phyloP scores from a whole-genome alignment of 2,888 invertebrate genomes.

The Steinernema carpocapsae region DNA sequence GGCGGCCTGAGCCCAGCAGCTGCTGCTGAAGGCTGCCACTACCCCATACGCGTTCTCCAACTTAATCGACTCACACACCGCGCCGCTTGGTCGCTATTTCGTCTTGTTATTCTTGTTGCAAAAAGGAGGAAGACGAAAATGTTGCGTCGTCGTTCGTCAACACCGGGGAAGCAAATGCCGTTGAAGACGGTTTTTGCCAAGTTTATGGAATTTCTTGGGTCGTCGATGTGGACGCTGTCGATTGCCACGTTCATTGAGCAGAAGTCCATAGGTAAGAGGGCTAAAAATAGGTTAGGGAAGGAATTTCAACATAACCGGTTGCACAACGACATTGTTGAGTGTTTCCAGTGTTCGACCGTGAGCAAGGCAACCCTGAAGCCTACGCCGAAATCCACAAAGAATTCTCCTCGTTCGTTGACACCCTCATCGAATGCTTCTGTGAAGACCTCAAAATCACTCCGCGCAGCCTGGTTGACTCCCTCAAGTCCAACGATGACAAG shows the following conservation, averaged over 20 bases:
- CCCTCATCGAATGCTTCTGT: slow-evolving; percentile 51
- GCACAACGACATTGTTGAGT: too few species aligned
- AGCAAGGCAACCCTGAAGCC: slow-evolving; percentile 68
- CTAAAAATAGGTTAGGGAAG: not conserved
- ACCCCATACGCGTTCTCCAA: too few species aligned
- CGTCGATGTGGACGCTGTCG: slow-evolving; percentile 63
- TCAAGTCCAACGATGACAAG: slow-evolving; percentile 46
- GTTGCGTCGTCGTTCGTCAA: slow-evolving; percentile 44
- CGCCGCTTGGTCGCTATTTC: too few species aligned
- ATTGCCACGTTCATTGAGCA: slow-evolving; percentile 63
- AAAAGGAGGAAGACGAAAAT: too few species aligned
- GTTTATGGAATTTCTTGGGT: slow-evolving; percentile 62
- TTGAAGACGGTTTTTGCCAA: slow-evolving; percentile 50
- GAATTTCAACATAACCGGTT: too few species aligned
- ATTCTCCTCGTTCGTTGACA: slow-evolving; percentile 69
- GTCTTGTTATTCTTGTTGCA: too few species aligned
- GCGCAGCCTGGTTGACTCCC: slow-evolving; percentile 46
- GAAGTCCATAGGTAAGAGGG: slow-evolving; percentile 55
- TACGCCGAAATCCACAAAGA: slow-evolving; percentile 69
- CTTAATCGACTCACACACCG: too few species aligned
- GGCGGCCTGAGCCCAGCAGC: too few species aligned
- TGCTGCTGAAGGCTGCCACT: too few species aligned
- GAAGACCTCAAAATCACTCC: slow-evolving; percentile 45
- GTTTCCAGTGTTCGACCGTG: slow-evolving; percentile 71
- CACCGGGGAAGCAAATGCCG: slow-evolving; percentile 39